Evolutionary conservation across 2,113 vertebrate species (phyloP).

Genomic region (Clarias batrachus): DNA sequence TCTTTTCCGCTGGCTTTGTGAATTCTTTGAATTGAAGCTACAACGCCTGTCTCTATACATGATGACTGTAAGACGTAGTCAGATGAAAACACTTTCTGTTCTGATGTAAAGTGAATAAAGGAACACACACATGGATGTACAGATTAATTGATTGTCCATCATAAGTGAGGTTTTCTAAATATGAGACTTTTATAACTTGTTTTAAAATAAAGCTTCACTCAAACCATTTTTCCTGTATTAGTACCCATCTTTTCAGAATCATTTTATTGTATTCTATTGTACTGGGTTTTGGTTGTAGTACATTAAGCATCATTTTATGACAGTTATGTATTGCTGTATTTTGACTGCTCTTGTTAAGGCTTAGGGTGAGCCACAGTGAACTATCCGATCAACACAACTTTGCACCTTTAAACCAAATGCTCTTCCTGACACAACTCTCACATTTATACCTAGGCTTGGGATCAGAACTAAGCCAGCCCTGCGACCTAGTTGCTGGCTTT

Average conservation of each 20-base stretch:
- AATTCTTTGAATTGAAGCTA: neutral
- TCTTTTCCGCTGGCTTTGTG: neutral
- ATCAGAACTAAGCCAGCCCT: too few relatives aligned
- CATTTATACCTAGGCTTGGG: too few relatives aligned
- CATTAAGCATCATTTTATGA: neutral
- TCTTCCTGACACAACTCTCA: too few relatives aligned
- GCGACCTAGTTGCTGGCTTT: too few relatives aligned
- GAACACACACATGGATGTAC: neutral
- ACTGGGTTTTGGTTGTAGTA: neutral
- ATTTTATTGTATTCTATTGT: neutral
- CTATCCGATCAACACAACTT: too few relatives aligned
- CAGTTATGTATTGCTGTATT: neutral
- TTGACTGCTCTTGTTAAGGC: too few relatives aligned
- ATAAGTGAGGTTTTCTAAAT: neutral
- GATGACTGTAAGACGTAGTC: neutral
- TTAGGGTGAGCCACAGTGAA: too few relatives aligned
- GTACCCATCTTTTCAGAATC: neutral
- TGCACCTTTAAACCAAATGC: too few relatives aligned
- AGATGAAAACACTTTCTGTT: neutral
- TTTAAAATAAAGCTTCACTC: neutral
- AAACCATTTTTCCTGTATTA: neutral
- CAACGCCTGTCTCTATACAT: neutral
- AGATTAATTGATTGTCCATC: conserved; percentile 3
- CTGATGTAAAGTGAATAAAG: neutral
- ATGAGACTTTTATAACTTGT: neutral